These are phyloP conservation scores for Scolanthus callimorphus DNA, from an alignment of 92 coral and sea anemone species.

Conservation along the genomic window DNA sequence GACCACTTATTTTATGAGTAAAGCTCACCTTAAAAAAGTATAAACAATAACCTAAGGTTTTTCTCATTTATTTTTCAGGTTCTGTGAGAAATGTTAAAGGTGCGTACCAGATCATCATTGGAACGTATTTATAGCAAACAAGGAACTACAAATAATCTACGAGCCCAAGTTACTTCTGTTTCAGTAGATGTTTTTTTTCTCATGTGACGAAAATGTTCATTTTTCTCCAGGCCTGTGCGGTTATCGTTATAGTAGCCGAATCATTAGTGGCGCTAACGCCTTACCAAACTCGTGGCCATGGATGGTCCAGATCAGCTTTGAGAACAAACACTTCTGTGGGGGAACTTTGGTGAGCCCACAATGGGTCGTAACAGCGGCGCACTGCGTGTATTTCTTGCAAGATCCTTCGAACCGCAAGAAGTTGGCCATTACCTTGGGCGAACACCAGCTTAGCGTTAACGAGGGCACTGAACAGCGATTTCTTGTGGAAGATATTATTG, in stretches of 20 bases:
- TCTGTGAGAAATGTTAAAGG: too few relatives aligned
- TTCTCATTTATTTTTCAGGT: too few relatives aligned
- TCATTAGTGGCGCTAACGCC: slow-evolving; percentile 59
- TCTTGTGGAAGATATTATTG: slow-evolving; percentile 35
- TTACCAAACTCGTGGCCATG: slow-evolving; percentile 77
- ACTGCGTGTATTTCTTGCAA: slow-evolving; percentile 51
- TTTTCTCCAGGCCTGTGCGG: slow-evolving; percentile 26
- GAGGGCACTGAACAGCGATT: slow-evolving; percentile 61
- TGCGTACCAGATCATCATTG: too few relatives aligned
- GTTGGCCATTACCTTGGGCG: slow-evolving; percentile 48
- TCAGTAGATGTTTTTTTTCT: too few relatives aligned
- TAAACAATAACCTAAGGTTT: too few relatives aligned
- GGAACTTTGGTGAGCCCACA: slow-evolving; percentile 68
- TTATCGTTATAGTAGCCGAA: slow-evolving; percentile 42
- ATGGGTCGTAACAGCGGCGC: slow-evolving; percentile 81
- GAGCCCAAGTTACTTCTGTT: too few relatives aligned
- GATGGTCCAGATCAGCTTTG: slow-evolving; percentile 71
- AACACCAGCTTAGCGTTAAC: slow-evolving; percentile 45
- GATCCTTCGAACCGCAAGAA: slow-evolving; percentile 32
- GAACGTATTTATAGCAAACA: too few relatives aligned
- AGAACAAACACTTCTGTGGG: slow-evolving; percentile 61
- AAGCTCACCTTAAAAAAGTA: too few relatives aligned
- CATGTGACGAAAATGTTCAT: too few relatives aligned
- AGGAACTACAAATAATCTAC: too few relatives aligned
- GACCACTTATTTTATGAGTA: too few relatives aligned